Evolutionary conservation across 2,888 invertebrate genomes (phyloP).

Genomic region (Xylophagus ater): DNA sequence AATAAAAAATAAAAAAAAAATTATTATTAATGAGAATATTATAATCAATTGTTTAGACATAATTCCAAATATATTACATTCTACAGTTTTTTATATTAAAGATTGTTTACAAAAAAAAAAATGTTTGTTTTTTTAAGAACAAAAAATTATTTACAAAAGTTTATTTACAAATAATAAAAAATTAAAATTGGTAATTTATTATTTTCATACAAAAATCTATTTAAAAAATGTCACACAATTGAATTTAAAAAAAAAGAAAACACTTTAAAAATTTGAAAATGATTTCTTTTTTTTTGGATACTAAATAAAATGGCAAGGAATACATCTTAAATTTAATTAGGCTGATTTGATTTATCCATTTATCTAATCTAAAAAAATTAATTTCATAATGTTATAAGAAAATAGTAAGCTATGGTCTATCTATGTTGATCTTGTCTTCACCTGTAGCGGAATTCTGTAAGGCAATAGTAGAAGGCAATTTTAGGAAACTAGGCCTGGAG

Average conservation of each 20-base stretch:
- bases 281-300: background rate
- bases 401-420: no score
- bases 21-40: background rate
- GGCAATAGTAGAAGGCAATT: no score
- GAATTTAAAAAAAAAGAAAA: background rate
- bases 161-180: conserved; percentile 4
- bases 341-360: no score
- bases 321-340: no score
- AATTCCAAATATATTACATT: background rate
- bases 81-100: background rate
- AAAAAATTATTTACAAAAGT: conserved; percentile 1
- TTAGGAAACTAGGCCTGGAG: no score
- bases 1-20: no score
- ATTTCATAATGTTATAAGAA: no score
- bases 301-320: background rate
- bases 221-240: background rate
- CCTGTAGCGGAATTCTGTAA: no score
- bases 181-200: background rate
- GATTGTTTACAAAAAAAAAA: background rate
- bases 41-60: background rate
- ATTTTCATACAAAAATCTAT: background rate
- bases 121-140: background rate
- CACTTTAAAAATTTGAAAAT: background rate
- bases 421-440: no score
- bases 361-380: no score